Percentiles rank a stretch among this genome's conserved stretches.
Evolutionary conservation across 2,888 invertebrate species (phyloP).

Genomic region (Melanargia galathea): DNA sequence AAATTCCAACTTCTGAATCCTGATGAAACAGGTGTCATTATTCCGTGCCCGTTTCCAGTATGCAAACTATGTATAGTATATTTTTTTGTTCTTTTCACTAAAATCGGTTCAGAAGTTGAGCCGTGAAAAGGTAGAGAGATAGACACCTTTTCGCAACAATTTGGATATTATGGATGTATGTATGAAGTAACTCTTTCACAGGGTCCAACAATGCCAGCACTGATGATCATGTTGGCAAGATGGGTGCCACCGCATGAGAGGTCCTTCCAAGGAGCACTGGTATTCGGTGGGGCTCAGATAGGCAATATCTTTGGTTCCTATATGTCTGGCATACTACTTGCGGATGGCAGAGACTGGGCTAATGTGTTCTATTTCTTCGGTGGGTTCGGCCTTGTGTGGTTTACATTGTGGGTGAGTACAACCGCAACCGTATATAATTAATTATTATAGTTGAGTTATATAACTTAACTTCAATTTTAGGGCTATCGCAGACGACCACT

Average conservation of each 20-base stretch:
- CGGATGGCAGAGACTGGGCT: constrained; percentile 77
- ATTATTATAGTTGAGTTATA: background rate
- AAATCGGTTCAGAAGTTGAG: too few relatives aligned
- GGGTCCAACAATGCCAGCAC: constrained; percentile 89
- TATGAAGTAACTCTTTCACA: too few relatives aligned
- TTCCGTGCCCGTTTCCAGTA: too few relatives aligned
- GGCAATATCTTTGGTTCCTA: constrained; percentile 81
- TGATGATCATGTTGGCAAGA: constrained; percentile 83
- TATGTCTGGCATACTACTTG: constrained; percentile 78
- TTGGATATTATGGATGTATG: too few relatives aligned
- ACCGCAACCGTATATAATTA: constrained; percentile 13
- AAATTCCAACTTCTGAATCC: too few relatives aligned
- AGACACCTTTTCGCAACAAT: too few relatives aligned
- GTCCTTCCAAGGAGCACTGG: constrained; percentile 81
- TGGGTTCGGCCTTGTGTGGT: constrained; percentile 80
- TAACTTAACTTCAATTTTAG: background rate
- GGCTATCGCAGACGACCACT: too few relatives aligned
- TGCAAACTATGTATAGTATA: too few relatives aligned
- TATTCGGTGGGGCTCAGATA: constrained; percentile 83
- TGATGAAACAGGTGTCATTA: too few relatives aligned
- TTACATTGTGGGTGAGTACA: constrained; percentile 71
- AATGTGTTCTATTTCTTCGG: constrained; percentile 84
- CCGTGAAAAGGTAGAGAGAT: too few relatives aligned
- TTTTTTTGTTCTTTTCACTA: too few relatives aligned
- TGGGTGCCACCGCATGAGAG: constrained; percentile 84